phyloP scores from a whole-genome alignment of 2,888 invertebrate genomes.

The Drosophila monieri region DNA sequence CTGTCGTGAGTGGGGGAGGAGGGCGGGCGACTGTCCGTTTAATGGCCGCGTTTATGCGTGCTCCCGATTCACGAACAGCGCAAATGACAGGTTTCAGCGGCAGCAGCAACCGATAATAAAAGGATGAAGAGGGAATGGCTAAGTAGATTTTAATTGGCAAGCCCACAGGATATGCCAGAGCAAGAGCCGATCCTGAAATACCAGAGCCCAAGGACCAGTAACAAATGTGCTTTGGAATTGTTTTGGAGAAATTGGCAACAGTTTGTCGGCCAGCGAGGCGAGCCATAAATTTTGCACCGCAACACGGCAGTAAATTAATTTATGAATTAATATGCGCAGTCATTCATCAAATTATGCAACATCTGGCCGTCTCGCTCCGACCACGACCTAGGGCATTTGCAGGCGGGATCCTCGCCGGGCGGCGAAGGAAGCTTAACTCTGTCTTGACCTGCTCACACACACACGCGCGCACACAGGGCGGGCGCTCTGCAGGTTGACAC shows the following conservation, averaged over 20 bases:
- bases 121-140: background rate
- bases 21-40: background rate
- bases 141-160: background rate
- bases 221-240: background rate
- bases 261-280: slow-evolving; percentile 35
- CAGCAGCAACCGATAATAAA: background rate
- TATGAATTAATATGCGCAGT: slow-evolving; percentile 78
- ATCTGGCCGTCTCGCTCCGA: slow-evolving; percentile 13
- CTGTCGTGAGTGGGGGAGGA: too few relatives aligned
- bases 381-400: slow-evolving; percentile 34
- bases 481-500: slow-evolving; percentile 76
- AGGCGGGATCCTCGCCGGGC: slow-evolving; percentile 9
- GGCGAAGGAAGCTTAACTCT: background rate
- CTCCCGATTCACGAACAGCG: slow-evolving; percentile 22
- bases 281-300: slow-evolving; percentile 49
- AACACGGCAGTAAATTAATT: slow-evolving; percentile 69
- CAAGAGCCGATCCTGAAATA: background rate
- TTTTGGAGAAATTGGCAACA: slow-evolving; percentile 45
- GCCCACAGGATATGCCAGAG: background rate
- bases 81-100: background rate
- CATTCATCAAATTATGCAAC: slow-evolving; percentile 74
- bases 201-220: background rate
- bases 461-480: slow-evolving; percentile 9
- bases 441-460: slow-evolving; percentile 65
- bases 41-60: slow-evolving; percentile 30